phyloP scores from a whole-genome alignment of 2,797 vertebrate species.

The Oryzias dopingdopingensis region DNA sequence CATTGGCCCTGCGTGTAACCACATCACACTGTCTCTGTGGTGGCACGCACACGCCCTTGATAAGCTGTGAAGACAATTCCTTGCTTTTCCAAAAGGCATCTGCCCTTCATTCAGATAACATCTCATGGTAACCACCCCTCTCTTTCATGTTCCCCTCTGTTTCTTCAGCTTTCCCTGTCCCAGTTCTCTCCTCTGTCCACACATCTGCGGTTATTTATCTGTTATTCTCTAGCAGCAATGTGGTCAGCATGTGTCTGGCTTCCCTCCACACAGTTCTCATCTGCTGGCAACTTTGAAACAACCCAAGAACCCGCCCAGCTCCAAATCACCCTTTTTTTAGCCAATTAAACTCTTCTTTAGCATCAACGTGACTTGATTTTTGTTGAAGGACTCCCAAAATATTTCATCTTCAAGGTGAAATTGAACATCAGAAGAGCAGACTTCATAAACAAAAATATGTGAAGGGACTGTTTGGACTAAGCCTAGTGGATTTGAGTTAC shows the following conservation, averaged over 20 bases:
- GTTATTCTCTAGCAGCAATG: constrained; percentile 68
- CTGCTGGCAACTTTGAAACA: constrained; percentile 57
- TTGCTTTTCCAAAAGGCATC: constrained; percentile 25
- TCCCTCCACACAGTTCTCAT: constrained; percentile 56
- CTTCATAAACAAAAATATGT: constrained; percentile 33
- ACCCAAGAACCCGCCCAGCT: constrained; percentile 33
- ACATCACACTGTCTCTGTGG: constrained; percentile 2
- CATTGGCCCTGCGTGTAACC: constrained; percentile 21
- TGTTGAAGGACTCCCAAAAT: constrained; percentile 9
- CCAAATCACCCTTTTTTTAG: constrained; percentile 4
- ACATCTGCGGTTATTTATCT: constrained; percentile 78
- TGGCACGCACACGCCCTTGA: constrained; percentile 20
- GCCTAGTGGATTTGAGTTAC: constrained; percentile 58
- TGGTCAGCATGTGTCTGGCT: constrained; percentile 77
- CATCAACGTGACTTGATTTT: constrained; percentile 31
- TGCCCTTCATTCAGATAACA: constrained; percentile 57
- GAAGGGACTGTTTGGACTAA: constrained; percentile 47
- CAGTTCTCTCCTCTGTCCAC: constrained; percentile 48
- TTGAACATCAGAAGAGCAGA: constrained; percentile 29
- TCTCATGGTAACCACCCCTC: constrained; percentile 33
- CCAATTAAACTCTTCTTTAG: constrained; percentile 10
- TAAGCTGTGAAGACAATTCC: constrained; percentile 37
- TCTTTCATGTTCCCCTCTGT: constrained; percentile 48
- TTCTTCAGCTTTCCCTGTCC: constrained; percentile 37
- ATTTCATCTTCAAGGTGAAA: constrained; percentile 10